Conservation (phyloP, 2,797 vertebrate genomes). For the Rhinogobio ventralis region DNA sequence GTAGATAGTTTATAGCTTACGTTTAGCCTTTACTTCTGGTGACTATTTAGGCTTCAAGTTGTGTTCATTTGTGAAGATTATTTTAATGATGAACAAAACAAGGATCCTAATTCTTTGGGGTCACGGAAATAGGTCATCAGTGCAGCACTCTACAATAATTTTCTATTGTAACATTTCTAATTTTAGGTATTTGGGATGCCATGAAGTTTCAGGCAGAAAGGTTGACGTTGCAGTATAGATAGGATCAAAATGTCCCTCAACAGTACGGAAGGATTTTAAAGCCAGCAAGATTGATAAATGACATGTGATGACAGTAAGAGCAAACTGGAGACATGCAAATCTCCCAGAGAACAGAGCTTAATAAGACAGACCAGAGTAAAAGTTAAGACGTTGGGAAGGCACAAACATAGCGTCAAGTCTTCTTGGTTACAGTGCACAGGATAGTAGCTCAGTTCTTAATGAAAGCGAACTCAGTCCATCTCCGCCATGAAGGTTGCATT, state of each 20-base stretch:
- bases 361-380: constrained; percentile 29
- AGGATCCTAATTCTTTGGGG: too few relatives aligned
- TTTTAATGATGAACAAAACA: not conserved
- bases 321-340: not conserved
- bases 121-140: not conserved
- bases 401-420: constrained; percentile 51
- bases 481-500: not conserved
- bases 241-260: not conserved
- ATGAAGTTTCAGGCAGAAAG: not conserved
- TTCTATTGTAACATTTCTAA: not conserved
- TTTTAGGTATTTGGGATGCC: not conserved
- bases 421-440: constrained; percentile 53
- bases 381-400: constrained; percentile 57
- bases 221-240: not conserved
- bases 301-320: constrained; percentile 1
- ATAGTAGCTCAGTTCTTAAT: constrained; percentile 35
- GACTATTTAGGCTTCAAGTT: not conserved
- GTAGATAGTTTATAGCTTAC: not conserved
- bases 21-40: not conserved
- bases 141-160: not conserved
- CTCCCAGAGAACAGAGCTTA: constrained; percentile 5
- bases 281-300: not conserved
- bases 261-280: constrained; percentile 22
- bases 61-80: not conserved
- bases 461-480: constrained; percentile 36